A percentile compares a stretch with the other conserved stretches of the same genome.
phyloP scores from a whole-genome alignment of 2,113 vertebrate species.

The Barnardius zonarius region DNA sequence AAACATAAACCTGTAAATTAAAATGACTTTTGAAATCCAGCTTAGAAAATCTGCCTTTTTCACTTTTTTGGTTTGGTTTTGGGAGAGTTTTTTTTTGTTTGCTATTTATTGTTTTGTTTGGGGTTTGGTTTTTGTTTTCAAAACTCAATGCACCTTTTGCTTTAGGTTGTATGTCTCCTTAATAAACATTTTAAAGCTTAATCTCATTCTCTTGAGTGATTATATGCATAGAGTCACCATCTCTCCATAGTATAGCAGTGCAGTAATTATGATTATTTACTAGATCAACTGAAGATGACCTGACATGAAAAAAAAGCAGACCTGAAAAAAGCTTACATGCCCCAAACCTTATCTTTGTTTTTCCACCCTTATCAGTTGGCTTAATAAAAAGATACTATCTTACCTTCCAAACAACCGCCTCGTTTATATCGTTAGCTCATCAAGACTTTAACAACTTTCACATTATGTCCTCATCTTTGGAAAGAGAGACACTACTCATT shows the following conservation, averaged over 20 bases:
- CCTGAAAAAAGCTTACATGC: not conserved
- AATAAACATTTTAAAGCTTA: not conserved
- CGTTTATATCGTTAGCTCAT: not conserved
- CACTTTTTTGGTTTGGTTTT: not conserved
- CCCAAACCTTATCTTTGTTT: slow-evolving; percentile 51
- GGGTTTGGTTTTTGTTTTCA: not conserved
- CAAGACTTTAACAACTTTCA: not conserved
- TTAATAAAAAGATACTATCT: slow-evolving; percentile 23
- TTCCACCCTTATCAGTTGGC: not conserved
- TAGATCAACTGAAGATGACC: slow-evolving; percentile 46
- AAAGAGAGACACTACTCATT: not conserved
- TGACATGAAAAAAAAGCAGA: slow-evolving; percentile 49
- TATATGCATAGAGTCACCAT: not conserved
- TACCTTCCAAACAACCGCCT: not conserved
- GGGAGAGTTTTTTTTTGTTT: not conserved
- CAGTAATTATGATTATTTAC: slow-evolving; percentile 34
- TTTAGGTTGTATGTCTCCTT: not conserved
- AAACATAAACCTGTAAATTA: not conserved
- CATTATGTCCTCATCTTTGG: not conserved
- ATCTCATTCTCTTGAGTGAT: slow-evolving; percentile 11
- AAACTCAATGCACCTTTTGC: not conserved
- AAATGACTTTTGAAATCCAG: not conserved
- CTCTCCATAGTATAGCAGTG: not conserved
- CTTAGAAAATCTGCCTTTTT: not conserved
- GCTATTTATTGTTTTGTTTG: not conserved